These are phyloP conservation scores for Acropora yongei DNA, from an alignment of 64 coral and sea anemone species.

Conservation along the genomic window DNA sequence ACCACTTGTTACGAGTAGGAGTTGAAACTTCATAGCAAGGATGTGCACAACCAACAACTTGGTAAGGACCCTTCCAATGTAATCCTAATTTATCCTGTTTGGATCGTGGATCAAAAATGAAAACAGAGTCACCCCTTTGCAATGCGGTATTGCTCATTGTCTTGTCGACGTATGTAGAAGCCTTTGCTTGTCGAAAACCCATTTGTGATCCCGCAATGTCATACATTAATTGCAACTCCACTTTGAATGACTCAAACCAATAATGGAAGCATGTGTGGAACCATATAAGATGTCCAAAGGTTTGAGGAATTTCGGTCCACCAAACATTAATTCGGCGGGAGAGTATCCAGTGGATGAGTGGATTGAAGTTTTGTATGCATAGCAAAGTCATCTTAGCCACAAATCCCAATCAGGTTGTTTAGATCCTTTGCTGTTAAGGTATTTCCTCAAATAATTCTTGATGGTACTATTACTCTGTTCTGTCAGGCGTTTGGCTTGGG, in stretches of 20 bases:
- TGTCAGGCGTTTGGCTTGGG: neutral
- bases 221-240: neutral
- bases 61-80: conserved; percentile 15
- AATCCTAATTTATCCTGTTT: conserved; percentile 12
- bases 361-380: neutral
- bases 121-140: neutral
- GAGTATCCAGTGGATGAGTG: neutral
- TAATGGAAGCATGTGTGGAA: conserved; percentile 14
- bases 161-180: neutral
- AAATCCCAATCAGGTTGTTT: conserved; percentile 43
- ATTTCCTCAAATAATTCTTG: conserved; percentile 48
- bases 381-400: conserved; percentile 26
- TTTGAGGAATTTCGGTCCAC: neutral
- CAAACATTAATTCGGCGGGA: neutral
- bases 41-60: neutral
- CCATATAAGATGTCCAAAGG: conserved; percentile 24
- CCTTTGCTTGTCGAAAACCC: too few species aligned
- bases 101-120: conserved; percentile 13
- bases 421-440: conserved; percentile 12
- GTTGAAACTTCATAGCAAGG: too few species aligned
- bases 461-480: conserved; percentile 49
- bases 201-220: neutral
- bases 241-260: conserved; percentile 17
- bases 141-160: neutral
- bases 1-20: too few species aligned